These are phyloP conservation scores for Encarsia formosa DNA, from an alignment of 2,888 invertebrate species.

Conservation along the genomic window DNA sequence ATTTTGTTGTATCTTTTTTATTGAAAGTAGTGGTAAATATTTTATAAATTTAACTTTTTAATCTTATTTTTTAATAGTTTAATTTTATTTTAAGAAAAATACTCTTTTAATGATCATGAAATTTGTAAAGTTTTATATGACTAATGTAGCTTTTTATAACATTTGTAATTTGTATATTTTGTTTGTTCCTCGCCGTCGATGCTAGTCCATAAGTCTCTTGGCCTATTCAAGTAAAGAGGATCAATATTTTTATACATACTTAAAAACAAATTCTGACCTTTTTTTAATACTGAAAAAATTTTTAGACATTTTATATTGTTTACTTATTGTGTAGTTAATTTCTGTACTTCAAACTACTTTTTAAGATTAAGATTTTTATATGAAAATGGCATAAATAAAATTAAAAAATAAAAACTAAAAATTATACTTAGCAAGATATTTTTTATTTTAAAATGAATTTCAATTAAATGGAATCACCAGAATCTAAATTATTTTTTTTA, in stretches of 20 bases:
- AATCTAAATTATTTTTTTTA: constrained; percentile 21
- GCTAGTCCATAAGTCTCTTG: constrained; percentile 25
- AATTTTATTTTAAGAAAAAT: constrained; percentile 10
- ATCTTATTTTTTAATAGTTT: constrained; percentile 15
- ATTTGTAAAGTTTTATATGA: constrained; percentile 6
- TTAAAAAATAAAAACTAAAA: constrained; percentile 2
- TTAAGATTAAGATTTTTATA: constrained; percentile 9
- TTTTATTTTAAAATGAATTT: constrained; percentile 1
- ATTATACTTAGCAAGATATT: neutral
- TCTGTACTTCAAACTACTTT: constrained; percentile 14
- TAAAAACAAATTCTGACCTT: too few species aligned
- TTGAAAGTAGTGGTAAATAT: too few species aligned
- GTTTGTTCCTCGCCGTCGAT: constrained; percentile 20
- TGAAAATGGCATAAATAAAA: constrained; percentile 14
- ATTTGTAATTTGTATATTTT: constrained; percentile 17
- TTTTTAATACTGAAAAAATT: constrained; percentile 15
- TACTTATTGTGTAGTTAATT: constrained; percentile 10
- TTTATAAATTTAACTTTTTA: too few species aligned
- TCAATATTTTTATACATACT: constrained; percentile 25
- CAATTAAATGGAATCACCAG: constrained; percentile 9
- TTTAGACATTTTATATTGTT: constrained; percentile 19
- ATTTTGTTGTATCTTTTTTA: constrained; percentile 19
- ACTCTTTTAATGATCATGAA: constrained; percentile 16
- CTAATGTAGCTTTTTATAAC: constrained; percentile 13
- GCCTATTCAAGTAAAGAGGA: constrained; percentile 16